Evolutionary conservation across 1,140 invertebrate species (phyloP).

Genomic region (Papilio xuthus): DNA sequence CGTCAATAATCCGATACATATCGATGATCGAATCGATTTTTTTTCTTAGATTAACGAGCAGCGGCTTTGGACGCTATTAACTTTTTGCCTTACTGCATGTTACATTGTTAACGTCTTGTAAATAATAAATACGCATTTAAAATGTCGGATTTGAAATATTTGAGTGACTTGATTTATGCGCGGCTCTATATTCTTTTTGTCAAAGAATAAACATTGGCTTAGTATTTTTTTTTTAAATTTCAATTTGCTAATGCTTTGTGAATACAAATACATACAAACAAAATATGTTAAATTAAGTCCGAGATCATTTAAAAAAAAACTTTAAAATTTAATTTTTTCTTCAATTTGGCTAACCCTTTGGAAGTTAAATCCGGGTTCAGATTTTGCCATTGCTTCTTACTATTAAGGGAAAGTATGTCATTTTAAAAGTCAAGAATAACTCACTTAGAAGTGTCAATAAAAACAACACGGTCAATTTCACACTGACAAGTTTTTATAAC

Average conservation of each 20-base stretch:
- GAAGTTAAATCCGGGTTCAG: neutral
- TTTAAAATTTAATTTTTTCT: no score
- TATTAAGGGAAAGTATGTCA: neutral
- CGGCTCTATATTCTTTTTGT: neutral
- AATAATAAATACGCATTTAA: constrained; percentile 24
- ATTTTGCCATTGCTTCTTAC: neutral
- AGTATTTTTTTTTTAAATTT: constrained; percentile 4
- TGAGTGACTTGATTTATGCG: constrained; percentile 14
- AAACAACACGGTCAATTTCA: constrained; percentile 17
- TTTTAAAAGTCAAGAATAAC: neutral
- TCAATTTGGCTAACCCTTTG: neutral
- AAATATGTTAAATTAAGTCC: no score
- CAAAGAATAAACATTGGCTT: neutral
- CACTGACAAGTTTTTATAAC: constrained; percentile 5
- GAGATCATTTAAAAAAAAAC: no score
- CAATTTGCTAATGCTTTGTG: neutral
- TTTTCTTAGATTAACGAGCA: constrained; percentile 28
- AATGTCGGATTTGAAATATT: constrained; percentile 23
- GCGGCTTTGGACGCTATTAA: constrained; percentile 13
- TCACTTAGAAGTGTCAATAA: neutral
- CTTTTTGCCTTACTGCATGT: constrained; percentile 12
- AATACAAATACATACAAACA: neutral
- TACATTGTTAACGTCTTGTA: constrained; percentile 24
- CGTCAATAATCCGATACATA: constrained; percentile 33
- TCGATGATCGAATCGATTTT: constrained; percentile 36